Evolutionary conservation across 1,140 invertebrate species (phyloP).

Genomic region (Pentalonia nigronervosa): DNA sequence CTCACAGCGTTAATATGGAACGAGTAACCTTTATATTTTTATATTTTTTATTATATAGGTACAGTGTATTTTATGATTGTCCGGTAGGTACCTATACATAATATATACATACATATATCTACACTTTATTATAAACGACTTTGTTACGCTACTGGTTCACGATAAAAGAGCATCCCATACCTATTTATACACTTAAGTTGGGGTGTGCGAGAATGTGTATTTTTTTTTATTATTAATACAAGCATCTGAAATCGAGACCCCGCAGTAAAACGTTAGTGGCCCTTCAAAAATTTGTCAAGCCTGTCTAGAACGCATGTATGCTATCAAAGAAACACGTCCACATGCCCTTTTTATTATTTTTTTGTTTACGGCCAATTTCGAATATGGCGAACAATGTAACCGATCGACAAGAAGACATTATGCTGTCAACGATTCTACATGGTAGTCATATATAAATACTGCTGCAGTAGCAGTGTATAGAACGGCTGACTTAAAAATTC

Average conservation of each 20-base stretch:
- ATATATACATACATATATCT: background rate
- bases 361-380: constrained; percentile 25
- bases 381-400: constrained; percentile 1
- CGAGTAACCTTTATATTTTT: background rate
- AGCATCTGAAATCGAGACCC: constrained; percentile 42
- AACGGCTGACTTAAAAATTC: background rate
- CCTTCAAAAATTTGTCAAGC: constrained; percentile 45
- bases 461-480: background rate
- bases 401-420: background rate
- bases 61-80: background rate
- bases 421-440: background rate
- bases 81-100: background rate
- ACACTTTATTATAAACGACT: background rate
- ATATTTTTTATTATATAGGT: background rate
- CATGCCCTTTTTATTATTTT: background rate
- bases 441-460: background rate
- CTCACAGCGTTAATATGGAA: background rate
- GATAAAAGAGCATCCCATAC: background rate
- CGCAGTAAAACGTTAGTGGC: background rate
- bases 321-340: constrained; percentile 26
- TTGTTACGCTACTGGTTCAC: constrained; percentile 1
- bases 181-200: constrained; percentile 15
- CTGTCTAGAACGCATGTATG: constrained; percentile 27
- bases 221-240: constrained; percentile 14
- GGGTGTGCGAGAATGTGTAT: background rate